Evolutionary conservation across 2,113 vertebrate species (phyloP), one percentile per base, ranked within the genome.

Genomic region (Oncorhynchus clarkii): DNA sequence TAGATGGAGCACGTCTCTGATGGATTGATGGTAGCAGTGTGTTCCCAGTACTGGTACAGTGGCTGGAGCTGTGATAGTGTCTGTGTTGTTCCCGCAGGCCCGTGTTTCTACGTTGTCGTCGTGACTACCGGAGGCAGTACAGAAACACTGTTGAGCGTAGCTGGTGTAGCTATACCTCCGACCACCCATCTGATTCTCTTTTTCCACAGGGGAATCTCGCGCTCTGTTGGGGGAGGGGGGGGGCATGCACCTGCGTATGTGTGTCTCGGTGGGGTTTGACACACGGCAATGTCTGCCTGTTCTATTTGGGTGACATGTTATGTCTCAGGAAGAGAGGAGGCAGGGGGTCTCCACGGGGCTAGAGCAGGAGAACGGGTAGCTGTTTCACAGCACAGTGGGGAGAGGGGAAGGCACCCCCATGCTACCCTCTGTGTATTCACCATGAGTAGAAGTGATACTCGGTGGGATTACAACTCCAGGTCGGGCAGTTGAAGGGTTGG

Each of bases 291-390:
- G 84, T 88, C 85, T 59, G 74, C 75, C 86, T 89, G 87, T 87
- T 91, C 88, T 81, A 87, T 90, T 90, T 89, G 82, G 85, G 78
- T 89, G 90, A 91, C 88, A 90, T 45, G 60, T 75, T 86, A 78
- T 80, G 77, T 85, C 84, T 84, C 84, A 80, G 77, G 77, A 77
- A 82, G 78, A 85, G 71, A 18, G 79, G 67, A 24, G 16, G 75
- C 77, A 67, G 59, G 59, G 59, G n/a, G 4, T 54, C 51, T 16
- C 51, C 12, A 18, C 18, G 7, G 59, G 59, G 59, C 20, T 64
- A 6, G 74, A 70, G 67, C 75, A 75, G 78, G 48, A 57, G 20
- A 57, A 73, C 79, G 79, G 34, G 71, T 54, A 68, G 59, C 66
- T 31, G 62, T 85, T 82, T 73, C 80, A 76, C 78, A 82, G 57